These are phyloP conservation scores for Albula glossodonta DNA, from an alignment of 2,113 vertebrate genomes.

Conservation along the genomic window DNA sequence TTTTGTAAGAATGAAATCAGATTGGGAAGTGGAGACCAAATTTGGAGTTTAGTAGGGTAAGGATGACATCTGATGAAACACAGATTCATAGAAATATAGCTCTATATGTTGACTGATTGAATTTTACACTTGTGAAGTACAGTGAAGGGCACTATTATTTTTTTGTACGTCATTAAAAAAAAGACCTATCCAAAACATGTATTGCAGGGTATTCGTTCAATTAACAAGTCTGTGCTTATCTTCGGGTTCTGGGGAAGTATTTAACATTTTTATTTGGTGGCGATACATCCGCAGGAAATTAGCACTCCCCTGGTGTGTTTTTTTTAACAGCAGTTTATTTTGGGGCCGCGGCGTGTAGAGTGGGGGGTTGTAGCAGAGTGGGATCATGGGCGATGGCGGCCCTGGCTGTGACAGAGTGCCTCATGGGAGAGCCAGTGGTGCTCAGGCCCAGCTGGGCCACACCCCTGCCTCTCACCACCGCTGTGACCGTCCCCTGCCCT, in stretches of 20 bases:
- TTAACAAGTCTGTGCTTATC: not conserved
- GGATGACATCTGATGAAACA: not conserved
- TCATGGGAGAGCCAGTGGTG: conserved; percentile 4
- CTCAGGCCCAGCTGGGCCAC: conserved; percentile 28
- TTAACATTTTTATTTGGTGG: not conserved
- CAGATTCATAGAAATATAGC: not conserved
- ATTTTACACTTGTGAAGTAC: not conserved
- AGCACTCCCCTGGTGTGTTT: not conserved
- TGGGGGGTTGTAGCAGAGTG: not conserved
- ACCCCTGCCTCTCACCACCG: conserved; percentile 1
- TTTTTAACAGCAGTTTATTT: conserved; percentile 12
- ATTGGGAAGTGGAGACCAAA: not conserved
- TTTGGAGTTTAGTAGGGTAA: not conserved
- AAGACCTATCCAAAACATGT: not conserved
- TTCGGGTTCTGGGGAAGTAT: not conserved
- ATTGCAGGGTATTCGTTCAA: not conserved
- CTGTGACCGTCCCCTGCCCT: not conserved
- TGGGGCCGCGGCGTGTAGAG: not conserved
- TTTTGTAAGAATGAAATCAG: not conserved
- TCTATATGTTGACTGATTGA: not conserved
- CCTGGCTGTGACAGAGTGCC: conserved; percentile 60
- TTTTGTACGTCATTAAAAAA: no score
- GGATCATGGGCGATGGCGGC: conserved; percentile 49
- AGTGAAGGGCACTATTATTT: not conserved
- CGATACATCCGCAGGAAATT: not conserved